phyloP scores from a whole-genome alignment of 2,797 vertebrate species.

The Notamacropus eugenii region DNA sequence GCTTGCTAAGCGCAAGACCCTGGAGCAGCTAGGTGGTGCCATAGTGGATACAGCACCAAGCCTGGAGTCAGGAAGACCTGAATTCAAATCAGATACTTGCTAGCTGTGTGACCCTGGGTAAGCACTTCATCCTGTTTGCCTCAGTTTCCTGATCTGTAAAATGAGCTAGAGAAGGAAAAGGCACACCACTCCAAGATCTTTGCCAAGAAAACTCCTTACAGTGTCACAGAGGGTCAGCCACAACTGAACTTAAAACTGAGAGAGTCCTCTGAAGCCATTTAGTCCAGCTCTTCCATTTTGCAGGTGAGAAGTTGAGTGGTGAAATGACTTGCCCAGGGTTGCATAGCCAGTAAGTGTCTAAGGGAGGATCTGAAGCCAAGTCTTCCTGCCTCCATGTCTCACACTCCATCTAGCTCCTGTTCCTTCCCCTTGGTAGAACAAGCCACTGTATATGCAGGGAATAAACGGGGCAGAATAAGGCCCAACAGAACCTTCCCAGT shows the following conservation, averaged over 20 bases:
- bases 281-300: neutral
- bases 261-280: neutral
- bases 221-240: no score
- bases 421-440: neutral
- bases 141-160: constrained; percentile 41
- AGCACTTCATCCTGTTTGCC: neutral
- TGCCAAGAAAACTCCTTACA: neutral
- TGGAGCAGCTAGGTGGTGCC: neutral
- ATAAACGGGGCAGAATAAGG: neutral
- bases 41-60: neutral
- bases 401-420: neutral
- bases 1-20: neutral
- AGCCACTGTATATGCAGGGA: neutral
- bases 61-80: neutral
- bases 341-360: no score
- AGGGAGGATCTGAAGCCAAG: no score
- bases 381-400: neutral
- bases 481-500: neutral
- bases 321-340: neutral
- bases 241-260: neutral
- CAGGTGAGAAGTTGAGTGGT: neutral
- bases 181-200: neutral
- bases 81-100: neutral
- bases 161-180: neutral
- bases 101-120: neutral